Conservation (phyloP, 2,113 vertebrate species). For the Saimiri boliviensis region DNA sequence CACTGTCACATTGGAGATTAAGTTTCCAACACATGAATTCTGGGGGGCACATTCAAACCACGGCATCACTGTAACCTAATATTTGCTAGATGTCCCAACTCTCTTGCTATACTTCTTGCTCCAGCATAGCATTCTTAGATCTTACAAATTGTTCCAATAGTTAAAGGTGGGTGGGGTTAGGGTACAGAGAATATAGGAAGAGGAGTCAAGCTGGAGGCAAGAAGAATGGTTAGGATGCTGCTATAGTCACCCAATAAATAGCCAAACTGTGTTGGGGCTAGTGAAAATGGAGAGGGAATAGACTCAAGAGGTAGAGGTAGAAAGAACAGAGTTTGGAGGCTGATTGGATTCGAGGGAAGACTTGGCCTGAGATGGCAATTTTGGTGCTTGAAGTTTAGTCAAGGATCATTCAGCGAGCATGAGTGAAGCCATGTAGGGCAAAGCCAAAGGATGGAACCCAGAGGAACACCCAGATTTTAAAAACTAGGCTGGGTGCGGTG, state of each 20-base stretch:
- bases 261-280: not conserved
- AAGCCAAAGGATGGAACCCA: not conserved
- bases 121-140: not conserved
- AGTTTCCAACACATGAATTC: not conserved
- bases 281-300: not conserved
- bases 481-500: too few relatives aligned
- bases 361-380: not conserved
- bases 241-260: too few relatives aligned
- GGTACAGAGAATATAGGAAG: not conserved
- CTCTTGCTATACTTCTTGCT: not conserved
- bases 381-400: not conserved
- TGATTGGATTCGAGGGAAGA: not conserved
- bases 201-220: not conserved
- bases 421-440: not conserved
- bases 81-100: not conserved
- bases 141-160: not conserved
- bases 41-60: not conserved
- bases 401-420: not conserved
- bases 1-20: not conserved
- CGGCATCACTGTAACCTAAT: not conserved
- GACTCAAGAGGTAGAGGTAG: not conserved
- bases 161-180: not conserved
- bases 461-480: not conserved
- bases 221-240: not conserved
- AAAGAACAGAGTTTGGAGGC: not conserved